Evolutionary conservation across 2,797 vertebrate species (phyloP), one percentile per base, ranked within the genome.

Genomic region (Mareca strepera): DNA sequence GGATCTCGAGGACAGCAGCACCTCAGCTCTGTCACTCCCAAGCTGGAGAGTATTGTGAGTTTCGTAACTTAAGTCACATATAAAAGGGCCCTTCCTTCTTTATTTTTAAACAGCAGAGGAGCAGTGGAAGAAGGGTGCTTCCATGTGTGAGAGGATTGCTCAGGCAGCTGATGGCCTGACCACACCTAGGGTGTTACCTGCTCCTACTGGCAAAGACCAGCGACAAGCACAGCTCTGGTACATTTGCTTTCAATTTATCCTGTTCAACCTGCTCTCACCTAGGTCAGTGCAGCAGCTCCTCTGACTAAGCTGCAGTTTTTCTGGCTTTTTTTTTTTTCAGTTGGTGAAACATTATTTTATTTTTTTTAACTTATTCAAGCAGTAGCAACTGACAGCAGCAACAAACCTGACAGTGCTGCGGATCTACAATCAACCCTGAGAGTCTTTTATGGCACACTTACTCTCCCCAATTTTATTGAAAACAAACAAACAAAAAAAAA

Each of bases 131-230:
- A 26, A 50, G 17, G 67, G 66, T 76, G 81, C 70, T 73, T 73
- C 44, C 60, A 31, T 41, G 35, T n/a, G 18, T 46, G n/a, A 41
- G 67, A 81, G 64, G 70, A 55, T 60, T 70, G 69, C 43, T 70
- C 6, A 11, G 73, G 68, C 77, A 86, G 55, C 72, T 7, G 1
- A 62, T 56, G 63, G 69, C 50, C 70, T 1, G 1, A 21, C 88
- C 91, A 93, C 87, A 74, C 92, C 94, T 82, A 26, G 79, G 95
- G 92, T 89, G 89, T 96, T 93, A 74, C 90, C 82, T 74, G 69
- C 66, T 68, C 11, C 0, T 22, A 9, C 72, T 46, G 67, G 75
- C 55, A 63, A 18, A 72, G 50, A 33, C 33, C 52, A 56, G 87
- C 46, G 53, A 2, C 1, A 25, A 76, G 75, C 60, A 31, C 22